Evolutionary conservation across 2,113 vertebrate genomes (phyloP).

Genomic region (Petroica traversi): DNA sequence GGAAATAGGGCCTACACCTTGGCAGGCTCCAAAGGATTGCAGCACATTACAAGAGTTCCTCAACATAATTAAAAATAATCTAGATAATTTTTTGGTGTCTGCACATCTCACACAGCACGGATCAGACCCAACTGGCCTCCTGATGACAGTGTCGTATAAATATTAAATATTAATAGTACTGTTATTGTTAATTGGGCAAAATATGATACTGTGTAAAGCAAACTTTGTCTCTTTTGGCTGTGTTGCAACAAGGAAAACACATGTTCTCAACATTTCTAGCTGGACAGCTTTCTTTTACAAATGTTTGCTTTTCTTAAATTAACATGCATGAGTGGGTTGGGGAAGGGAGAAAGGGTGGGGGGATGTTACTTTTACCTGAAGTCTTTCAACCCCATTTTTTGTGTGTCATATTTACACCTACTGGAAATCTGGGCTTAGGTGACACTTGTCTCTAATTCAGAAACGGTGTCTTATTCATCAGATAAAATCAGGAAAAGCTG

Average conservation of each 20-base stretch:
- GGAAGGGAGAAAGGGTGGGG: background rate
- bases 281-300: conserved; percentile 14
- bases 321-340: background rate
- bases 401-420: background rate
- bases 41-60: background rate
- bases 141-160: conserved; percentile 17
- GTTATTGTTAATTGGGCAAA: conserved; percentile 49
- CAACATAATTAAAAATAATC: background rate
- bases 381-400: background rate
- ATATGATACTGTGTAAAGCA: background rate
- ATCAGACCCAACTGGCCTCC: background rate
- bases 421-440: background rate
- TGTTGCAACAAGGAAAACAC: conserved; percentile 1
- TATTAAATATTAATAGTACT: conserved; percentile 29
- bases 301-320: conserved; percentile 39
- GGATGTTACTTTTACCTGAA: background rate
- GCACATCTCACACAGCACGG: background rate
- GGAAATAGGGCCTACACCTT: background rate
- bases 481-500: background rate
- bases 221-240: conserved; percentile 41
- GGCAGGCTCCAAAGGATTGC: background rate
- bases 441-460: background rate
- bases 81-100: background rate
- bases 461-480: background rate
- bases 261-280: conserved; percentile 23